A percentile compares a stretch with the other conserved stretches of the same genome.
Conservation (phyloP, 2,888 invertebrate genomes). For the Rhimphoctona megacephalus region DNA sequence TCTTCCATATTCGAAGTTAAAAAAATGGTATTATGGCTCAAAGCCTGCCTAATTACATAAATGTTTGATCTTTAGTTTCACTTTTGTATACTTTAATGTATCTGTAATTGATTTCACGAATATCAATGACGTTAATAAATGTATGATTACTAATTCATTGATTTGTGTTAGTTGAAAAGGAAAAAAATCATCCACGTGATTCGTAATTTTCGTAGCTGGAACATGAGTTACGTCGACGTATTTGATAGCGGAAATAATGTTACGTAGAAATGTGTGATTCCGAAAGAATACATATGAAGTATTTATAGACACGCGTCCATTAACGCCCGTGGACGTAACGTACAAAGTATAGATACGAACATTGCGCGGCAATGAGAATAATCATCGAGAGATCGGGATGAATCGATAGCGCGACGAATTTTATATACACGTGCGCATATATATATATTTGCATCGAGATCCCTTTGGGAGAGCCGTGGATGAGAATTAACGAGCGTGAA, state of each 20-base stretch:
- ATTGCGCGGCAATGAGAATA: constrained; percentile 54
- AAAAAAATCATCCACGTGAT: neutral
- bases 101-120: neutral
- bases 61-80: neutral
- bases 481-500: constrained; percentile 69
- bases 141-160: neutral
- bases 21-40: neutral
- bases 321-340: constrained; percentile 63
- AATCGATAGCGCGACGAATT: constrained; percentile 55
- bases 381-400: constrained; percentile 63
- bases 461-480: constrained; percentile 39
- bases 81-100: neutral
- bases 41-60: neutral
- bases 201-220: constrained; percentile 13
- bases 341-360: constrained; percentile 43
- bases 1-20: neutral
- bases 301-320: constrained; percentile 47
- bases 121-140: neutral
- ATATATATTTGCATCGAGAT: neutral
- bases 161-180: neutral
- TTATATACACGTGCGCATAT: neutral
- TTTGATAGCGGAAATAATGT: constrained; percentile 48
- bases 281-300: neutral
- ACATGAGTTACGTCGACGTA: constrained; percentile 42
- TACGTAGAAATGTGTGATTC: constrained; percentile 20